phyloP scores from a whole-genome alignment of 2,888 invertebrate species.

The Eulithis testata region DNA sequence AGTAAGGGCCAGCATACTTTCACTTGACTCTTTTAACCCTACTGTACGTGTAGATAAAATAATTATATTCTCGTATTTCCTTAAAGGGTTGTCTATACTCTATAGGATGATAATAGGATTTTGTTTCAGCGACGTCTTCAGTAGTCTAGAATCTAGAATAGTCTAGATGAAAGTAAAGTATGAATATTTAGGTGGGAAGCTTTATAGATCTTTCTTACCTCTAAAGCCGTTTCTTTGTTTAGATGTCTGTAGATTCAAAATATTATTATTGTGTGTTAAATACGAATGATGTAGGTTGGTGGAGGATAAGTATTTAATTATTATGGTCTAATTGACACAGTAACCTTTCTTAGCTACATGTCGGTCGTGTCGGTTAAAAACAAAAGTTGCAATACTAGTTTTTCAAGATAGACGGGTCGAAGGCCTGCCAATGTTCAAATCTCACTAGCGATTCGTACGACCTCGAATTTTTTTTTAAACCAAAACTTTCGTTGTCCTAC shows the following conservation, averaged over 20 bases:
- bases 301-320: neutral
- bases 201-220: neutral
- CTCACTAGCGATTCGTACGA: conserved; percentile 66
- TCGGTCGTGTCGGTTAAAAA: conserved; percentile 66
- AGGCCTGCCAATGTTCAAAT: conserved; percentile 56
- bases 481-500: conserved; percentile 62
- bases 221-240: no score
- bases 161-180: conserved; percentile 15
- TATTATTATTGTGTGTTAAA: no score
- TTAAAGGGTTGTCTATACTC: conserved; percentile 23
- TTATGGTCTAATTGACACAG: conserved; percentile 43
- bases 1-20: conserved; percentile 76
- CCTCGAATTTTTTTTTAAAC: conserved; percentile 60
- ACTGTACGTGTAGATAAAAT: conserved; percentile 41
- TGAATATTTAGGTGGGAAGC: neutral
- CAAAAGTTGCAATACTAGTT: conserved; percentile 79
- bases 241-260: no score
- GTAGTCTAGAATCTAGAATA: conserved; percentile 17
- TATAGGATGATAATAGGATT: conserved; percentile 21
- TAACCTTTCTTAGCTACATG: conserved; percentile 55
- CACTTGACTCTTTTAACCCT: conserved; percentile 68
- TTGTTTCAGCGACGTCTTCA: conserved; percentile 14
- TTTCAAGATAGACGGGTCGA: conserved; percentile 71
- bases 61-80: conserved; percentile 36
- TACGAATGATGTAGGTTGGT: neutral